These are phyloP conservation scores for Drosophila navojoa DNA, from an alignment of 1,140 invertebrate genomes.

Conservation along the genomic window DNA sequence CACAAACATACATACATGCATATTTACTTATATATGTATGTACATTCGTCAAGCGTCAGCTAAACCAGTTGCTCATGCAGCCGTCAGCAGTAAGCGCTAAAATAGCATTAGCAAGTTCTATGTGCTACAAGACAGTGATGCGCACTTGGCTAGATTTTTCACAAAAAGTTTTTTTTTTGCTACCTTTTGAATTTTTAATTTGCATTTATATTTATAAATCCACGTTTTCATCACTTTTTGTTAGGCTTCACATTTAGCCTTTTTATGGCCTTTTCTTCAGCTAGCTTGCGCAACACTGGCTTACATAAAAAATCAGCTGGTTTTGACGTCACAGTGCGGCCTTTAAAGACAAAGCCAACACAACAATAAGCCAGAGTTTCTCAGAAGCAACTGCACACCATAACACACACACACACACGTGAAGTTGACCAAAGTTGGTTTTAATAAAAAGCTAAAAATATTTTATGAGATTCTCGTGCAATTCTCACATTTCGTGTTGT, in stretches of 20 bases:
- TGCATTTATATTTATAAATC: too few relatives aligned
- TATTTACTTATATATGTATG: neutral
- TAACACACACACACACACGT: neutral
- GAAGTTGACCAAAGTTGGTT: conserved; percentile 9
- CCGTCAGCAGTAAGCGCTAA: conserved; percentile 7
- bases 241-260: neutral
- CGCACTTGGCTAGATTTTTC: neutral
- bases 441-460: conserved; percentile 53
- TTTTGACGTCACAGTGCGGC: conserved; percentile 35
- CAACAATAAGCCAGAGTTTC: conserved; percentile 71
- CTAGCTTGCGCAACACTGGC: neutral
- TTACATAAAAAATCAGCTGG: conserved; percentile 33
- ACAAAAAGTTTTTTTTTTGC: too few relatives aligned
- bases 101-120: conserved; percentile 1
- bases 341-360: conserved; percentile 33
- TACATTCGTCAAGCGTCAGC: conserved; percentile 14
- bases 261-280: neutral
- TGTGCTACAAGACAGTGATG: neutral
- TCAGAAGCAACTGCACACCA: conserved; percentile 48
- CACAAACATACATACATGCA: neutral
- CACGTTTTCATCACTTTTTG: too few relatives aligned
- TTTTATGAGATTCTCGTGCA: conserved; percentile 56
- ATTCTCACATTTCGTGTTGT: conserved; percentile 76
- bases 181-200: too few relatives aligned
- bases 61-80: conserved; percentile 21